Conservation (phyloP, 2,888 invertebrate species). For the Agriopis leucophaearia region DNA sequence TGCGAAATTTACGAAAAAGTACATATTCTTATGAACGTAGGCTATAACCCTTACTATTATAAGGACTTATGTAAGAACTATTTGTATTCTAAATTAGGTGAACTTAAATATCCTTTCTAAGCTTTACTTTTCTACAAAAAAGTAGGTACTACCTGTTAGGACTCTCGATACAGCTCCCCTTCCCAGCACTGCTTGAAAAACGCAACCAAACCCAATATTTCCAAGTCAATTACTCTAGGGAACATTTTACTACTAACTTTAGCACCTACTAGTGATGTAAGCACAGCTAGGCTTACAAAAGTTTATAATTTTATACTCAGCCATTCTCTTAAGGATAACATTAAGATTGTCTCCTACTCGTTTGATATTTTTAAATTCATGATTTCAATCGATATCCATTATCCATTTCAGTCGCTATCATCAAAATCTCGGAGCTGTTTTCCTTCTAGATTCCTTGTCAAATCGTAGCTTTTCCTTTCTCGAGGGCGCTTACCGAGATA, state of each 20-base stretch:
- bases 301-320: slow-evolving; percentile 86
- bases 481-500: slow-evolving; percentile 40
- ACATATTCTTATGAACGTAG: slow-evolving; percentile 85
- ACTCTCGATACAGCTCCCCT: slow-evolving; percentile 63
- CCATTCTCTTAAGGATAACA: slow-evolving; percentile 79
- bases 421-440: slow-evolving; percentile 49
- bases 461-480: slow-evolving; percentile 30
- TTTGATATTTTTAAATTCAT: slow-evolving; percentile 27
- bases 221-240: slow-evolving; percentile 95
- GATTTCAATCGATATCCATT: slow-evolving; percentile 40
- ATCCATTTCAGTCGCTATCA: slow-evolving; percentile 46
- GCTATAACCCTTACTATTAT: slow-evolving; percentile 77
- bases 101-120: slow-evolving; percentile 76
- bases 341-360: slow-evolving; percentile 58
- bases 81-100: slow-evolving; percentile 70
- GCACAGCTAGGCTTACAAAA: slow-evolving; percentile 81
- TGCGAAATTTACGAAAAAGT: slow-evolving; percentile 51
- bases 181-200: slow-evolving; percentile 60
- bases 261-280: slow-evolving; percentile 83
- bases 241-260: slow-evolving; percentile 89
- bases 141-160: slow-evolving; percentile 68
- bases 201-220: slow-evolving; percentile 87
- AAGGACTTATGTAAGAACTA: slow-evolving; percentile 76
- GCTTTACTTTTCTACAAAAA: slow-evolving; percentile 82
- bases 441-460: slow-evolving; percentile 44